Base-by-base conservation (phyloP, 1,140 invertebrate genomes). In the Grapholita molesta region DNA sequence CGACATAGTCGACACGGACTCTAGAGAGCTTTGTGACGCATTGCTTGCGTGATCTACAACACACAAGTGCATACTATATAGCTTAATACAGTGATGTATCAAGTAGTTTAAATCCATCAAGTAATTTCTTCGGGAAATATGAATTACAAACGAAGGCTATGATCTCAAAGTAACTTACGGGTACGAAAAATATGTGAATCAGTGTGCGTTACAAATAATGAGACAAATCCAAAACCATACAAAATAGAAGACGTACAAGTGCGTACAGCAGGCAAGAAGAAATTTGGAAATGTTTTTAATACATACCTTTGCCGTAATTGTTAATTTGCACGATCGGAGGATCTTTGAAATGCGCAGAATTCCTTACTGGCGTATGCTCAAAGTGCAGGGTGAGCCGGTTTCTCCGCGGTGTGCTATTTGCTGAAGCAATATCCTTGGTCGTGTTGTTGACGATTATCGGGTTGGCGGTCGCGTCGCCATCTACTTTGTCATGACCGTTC, bases 261-360 rank as follows among this genome's bases (percentile, higher is more conserved):
- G 42, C 48, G 64, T n/a, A 70, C 64, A 25, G 12, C 6, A 70
- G n/a, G 21, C 35, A 32, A 66, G 11, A 71, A 64, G 5, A 12
- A 35, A 61, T 0, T 48, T 9, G 35, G 21, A 68, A 21, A 52
- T n/a, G n/a, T n/a, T n/a, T n/a, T n/a, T n/a, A n/a, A 42, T 30
- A 74, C 76, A 61, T 30, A 90, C 89, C 89, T 89, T 91, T 91
- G 11, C 80, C 84, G 72, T 85, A 89, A 57, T 79, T 70, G 69
- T 75, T 87, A 3, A 52, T 66, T 12, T 74, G 78, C 23, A 88
- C 71, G 67, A 79, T 82, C 1, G 94, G 94, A 0, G 95, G 94
- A 78, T 96, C 96, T 71, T 95, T 92, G 53, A 94, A 88, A 75
- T 94, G 93, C 25, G 93, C 87, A 2, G 94, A 94, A 24, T 93